Conservation (phyloP, 2,797 vertebrate species). For the Xiphophorus birchmanni region DNA sequence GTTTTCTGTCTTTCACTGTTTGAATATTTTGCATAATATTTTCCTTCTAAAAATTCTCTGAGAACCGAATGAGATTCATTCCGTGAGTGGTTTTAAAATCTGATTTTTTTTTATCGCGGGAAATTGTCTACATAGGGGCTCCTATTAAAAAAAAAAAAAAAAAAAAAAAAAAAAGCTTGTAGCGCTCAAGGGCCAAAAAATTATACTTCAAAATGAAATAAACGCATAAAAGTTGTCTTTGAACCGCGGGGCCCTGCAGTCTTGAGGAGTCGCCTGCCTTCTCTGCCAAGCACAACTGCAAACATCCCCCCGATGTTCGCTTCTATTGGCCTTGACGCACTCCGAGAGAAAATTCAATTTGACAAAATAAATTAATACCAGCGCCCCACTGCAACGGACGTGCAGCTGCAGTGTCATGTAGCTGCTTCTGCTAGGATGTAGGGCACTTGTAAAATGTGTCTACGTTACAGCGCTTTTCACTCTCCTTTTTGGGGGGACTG, state of each 20-base stretch:
- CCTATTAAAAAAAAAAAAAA: constrained; percentile 11
- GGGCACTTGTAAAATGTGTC: constrained; percentile 16
- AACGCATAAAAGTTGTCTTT: constrained; percentile 63
- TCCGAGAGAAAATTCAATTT: constrained; percentile 68
- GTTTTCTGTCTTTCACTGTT: neutral
- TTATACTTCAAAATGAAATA: constrained; percentile 50
- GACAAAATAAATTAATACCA: constrained; percentile 76
- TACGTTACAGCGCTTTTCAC: neutral
- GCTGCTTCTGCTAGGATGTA: constrained; percentile 12
- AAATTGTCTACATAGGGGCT: neutral
- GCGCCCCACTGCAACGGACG: constrained; percentile 30
- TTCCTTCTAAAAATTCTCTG: neutral
- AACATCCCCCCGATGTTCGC: constrained; percentile 51
- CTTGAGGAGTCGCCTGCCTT: constrained; percentile 46
- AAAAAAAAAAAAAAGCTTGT: constrained; percentile 16
- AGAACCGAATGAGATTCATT: neutral
- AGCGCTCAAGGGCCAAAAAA: constrained; percentile 22
- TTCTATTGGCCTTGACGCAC: constrained; percentile 53
- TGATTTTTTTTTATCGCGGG: constrained; percentile 14
- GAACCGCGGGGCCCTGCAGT: constrained; percentile 56
- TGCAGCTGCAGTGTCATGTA: constrained; percentile 38
- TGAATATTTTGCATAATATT: neutral
- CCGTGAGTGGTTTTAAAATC: constrained; percentile 1
- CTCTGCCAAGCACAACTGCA: constrained; percentile 66
- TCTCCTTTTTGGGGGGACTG: neutral